Conservation (phyloP, 2,113 vertebrate genomes). For the Corythoichthys intestinalis region DNA sequence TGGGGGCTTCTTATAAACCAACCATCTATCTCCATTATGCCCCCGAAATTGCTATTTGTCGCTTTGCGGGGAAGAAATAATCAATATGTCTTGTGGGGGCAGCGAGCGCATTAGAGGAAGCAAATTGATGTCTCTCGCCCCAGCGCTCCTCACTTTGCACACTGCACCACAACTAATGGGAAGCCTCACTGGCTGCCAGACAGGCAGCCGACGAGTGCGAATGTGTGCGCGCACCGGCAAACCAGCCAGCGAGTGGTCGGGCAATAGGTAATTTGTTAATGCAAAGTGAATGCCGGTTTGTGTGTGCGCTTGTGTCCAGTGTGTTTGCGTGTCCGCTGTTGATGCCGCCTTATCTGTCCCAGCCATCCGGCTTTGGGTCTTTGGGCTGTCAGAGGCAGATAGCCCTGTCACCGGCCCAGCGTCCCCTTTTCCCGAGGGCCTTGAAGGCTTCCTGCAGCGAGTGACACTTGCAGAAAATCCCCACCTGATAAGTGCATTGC, state of each 20-base stretch:
- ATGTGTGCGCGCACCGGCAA: slow-evolving; percentile 43
- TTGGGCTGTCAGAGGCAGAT: slow-evolving; percentile 69
- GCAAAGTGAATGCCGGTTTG: slow-evolving; percentile 62
- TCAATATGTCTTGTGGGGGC: slow-evolving; percentile 77
- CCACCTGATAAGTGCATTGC: slow-evolving; percentile 64
- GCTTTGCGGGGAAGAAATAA: slow-evolving; percentile 76
- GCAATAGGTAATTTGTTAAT: slow-evolving; percentile 62
- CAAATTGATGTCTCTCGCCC: slow-evolving; percentile 77
- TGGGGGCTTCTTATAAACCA: slow-evolving; percentile 72
- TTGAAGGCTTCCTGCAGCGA: slow-evolving; percentile 59
- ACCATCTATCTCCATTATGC: slow-evolving; percentile 76
- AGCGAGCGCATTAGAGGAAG: slow-evolving; percentile 74
- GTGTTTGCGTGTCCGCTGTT: slow-evolving; percentile 47
- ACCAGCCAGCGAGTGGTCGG: slow-evolving; percentile 57
- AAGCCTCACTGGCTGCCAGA: slow-evolving; percentile 62
- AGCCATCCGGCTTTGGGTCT: slow-evolving; percentile 68
- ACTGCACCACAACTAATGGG: slow-evolving; percentile 70
- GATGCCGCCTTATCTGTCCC: slow-evolving; percentile 59
- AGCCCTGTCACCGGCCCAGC: slow-evolving; percentile 64
- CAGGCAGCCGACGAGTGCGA: slow-evolving; percentile 45
- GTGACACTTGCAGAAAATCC: slow-evolving; percentile 65
- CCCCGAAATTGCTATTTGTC: slow-evolving; percentile 75
- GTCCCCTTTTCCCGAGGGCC: slow-evolving; percentile 48
- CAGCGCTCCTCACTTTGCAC: slow-evolving; percentile 68
- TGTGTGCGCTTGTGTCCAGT: slow-evolving; percentile 20